phyloP scores from a whole-genome alignment of 2,888 invertebrate species.

The Ypsolopha sequella region DNA sequence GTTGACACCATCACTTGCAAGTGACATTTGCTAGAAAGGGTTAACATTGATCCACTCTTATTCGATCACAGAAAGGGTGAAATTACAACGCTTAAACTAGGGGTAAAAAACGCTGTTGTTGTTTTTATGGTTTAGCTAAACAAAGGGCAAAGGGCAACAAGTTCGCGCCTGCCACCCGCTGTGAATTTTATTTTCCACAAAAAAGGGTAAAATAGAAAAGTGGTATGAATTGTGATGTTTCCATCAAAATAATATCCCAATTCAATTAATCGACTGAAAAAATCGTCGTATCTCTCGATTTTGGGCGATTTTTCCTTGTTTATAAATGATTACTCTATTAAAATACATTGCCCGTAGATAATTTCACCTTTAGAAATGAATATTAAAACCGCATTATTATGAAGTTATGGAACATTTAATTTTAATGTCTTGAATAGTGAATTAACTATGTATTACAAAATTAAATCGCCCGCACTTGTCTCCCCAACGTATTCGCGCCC shows the following conservation, averaged over 20 bases:
- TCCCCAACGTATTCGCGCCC: neutral
- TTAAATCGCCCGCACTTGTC: constrained; percentile 5
- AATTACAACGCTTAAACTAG: neutral
- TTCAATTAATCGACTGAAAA: too few relatives aligned
- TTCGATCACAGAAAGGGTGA: neutral
- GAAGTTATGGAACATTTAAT: neutral
- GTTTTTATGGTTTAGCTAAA: constrained; percentile 46
- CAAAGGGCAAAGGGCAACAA: constrained; percentile 52
- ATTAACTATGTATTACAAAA: constrained; percentile 5
- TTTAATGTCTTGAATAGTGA: constrained; percentile 6
- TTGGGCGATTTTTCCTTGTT: too few relatives aligned
- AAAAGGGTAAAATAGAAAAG: constrained; percentile 35
- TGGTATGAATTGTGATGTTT: constrained; percentile 27
- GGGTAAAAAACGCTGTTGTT: constrained; percentile 52
- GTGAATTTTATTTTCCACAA: constrained; percentile 35
- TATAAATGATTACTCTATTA: too few relatives aligned
- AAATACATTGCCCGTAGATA: too few relatives aligned
- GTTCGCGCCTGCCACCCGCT: constrained; percentile 52
- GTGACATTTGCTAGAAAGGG: constrained; percentile 52
- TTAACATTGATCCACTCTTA: constrained; percentile 21
- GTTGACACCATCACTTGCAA: constrained; percentile 25
- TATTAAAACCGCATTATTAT: constrained; percentile 11
- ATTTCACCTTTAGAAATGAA: constrained; percentile 9
- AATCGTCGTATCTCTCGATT: too few relatives aligned
- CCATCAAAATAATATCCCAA: constrained; percentile 15